phyloP scores from a whole-genome alignment of 2,113 vertebrate species.

The Oreochromis niloticus region DNA sequence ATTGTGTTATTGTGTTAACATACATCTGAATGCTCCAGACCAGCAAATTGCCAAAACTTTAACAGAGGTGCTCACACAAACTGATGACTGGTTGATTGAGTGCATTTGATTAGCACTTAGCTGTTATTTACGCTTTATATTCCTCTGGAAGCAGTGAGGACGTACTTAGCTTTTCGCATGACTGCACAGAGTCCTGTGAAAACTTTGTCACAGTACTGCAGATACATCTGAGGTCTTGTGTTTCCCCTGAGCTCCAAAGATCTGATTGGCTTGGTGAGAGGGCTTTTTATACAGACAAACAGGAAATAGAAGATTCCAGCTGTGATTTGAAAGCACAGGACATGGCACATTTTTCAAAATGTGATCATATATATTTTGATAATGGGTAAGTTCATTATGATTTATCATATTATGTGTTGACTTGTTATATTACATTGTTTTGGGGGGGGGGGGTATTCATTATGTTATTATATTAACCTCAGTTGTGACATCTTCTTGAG shows the following conservation, averaged over 20 bases:
- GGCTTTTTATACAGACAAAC: background rate
- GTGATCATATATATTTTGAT: background rate
- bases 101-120: background rate
- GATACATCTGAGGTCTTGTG: background rate
- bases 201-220: background rate
- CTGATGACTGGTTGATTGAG: background rate
- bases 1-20: background rate
- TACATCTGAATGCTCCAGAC: background rate
- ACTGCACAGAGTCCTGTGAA: background rate
- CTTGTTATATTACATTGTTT: background rate
- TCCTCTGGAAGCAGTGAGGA: background rate
- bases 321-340: background rate
- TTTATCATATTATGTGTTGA: background rate
- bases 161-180: background rate
- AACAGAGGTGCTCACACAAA: rapidly evolving
- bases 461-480: background rate
- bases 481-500: background rate
- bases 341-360: background rate
- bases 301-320: background rate
- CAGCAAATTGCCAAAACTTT: rapidly evolving
- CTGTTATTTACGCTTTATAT: background rate
- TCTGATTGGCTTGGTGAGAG: background rate
- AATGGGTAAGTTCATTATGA: background rate
- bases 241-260: rapidly evolving
- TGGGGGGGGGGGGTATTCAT: background rate